Evolutionary conservation across 2,888 invertebrate genomes (phyloP), one percentile per base, ranked within the genome.

Genomic region (Eupeodes luniger): DNA sequence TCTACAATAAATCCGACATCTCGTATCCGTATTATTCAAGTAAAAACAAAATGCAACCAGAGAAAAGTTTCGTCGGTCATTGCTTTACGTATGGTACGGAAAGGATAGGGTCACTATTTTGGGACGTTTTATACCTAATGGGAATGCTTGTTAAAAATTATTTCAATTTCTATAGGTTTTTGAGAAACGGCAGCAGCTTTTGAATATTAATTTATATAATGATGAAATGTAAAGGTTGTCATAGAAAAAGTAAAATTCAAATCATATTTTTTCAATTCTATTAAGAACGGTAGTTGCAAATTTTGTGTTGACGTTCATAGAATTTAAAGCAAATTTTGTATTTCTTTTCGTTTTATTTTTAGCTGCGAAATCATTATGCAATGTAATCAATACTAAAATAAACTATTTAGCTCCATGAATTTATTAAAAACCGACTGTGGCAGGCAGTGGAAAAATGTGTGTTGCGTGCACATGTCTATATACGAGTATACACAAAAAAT

Each of bases 121-220:
- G 59, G 59, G 59, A 64, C 44, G 7, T 47, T 44, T 19, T 44
- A 27, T 27, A 44, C 44, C 44, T 62, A 62, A 44, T 19, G 16
- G 44, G 62, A 44, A 44, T 64, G 62, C 40, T 62, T 62, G 40
- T 62, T 62, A 40, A 40, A 62, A 62, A 57, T 62, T 27, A 27
- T 27, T 27, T 27, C 27, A 62, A 16, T 62, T 16, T 44, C 62
- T 47, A 62, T 40, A 40, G 11, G 11, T 16, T 64, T 47, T 47
- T 47, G 12, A 64, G 27, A 64, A 11, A 40, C 40, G 40, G 40
- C 40, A 40, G 40, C 9, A n/a, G 44, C 27, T 47, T 64, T 27
- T 64, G 64, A 64, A 66, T 66, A 49, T 66, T 66, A 16, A 66
- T 66, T 27, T 10, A 27, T 49, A 49, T 27, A 27, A 66, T 66